Percentiles rank a stretch among this genome's conserved stretches.
These are phyloP conservation scores for Apis dorsata DNA, from an alignment of 1,140 invertebrate species.

Conservation along the genomic window DNA sequence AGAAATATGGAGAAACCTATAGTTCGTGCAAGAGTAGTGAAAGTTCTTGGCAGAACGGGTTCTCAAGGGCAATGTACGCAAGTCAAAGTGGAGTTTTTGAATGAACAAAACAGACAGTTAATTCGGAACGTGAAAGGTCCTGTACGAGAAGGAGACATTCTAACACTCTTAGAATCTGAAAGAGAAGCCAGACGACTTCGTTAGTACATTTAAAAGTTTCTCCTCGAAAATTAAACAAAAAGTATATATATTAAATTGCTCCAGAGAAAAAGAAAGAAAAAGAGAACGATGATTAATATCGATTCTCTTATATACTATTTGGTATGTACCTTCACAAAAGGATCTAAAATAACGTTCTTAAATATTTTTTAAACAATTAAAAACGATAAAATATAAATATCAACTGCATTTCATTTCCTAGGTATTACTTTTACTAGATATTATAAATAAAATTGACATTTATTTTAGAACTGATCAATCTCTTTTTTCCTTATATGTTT, in stretches of 20 bases:
- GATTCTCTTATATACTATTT: neutral
- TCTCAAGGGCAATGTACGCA: slow-evolving; percentile 99
- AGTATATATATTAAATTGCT: too few species aligned
- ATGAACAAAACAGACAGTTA: slow-evolving; percentile 98
- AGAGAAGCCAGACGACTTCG: slow-evolving; percentile 98
- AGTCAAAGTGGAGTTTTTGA: slow-evolving; percentile 99
- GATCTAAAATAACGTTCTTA: neutral
- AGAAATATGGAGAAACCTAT: slow-evolving; percentile 90
- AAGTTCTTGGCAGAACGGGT: slow-evolving; percentile 98
- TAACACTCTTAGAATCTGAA: slow-evolving; percentile 98
- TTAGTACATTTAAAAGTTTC: slow-evolving; percentile 78
- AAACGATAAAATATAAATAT: too few species aligned
- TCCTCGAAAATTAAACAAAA: neutral
- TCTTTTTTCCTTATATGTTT: neutral
- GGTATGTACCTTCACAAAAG: neutral
- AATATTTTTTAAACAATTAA: neutral
- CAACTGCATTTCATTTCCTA: neutral
- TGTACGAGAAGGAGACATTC: slow-evolving; percentile 98
- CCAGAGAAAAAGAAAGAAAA: too few species aligned
- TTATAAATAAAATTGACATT: neutral
- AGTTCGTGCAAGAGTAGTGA: slow-evolving; percentile 92
- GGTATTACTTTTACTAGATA: slow-evolving; percentile 25
- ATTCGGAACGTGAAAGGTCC: slow-evolving; percentile 99
- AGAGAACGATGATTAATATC: neutral
- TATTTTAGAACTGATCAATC: neutral